Base-by-base conservation (phyloP, 2,888 invertebrate genomes). In the Amblyjoppa fuscipennis region DNA sequence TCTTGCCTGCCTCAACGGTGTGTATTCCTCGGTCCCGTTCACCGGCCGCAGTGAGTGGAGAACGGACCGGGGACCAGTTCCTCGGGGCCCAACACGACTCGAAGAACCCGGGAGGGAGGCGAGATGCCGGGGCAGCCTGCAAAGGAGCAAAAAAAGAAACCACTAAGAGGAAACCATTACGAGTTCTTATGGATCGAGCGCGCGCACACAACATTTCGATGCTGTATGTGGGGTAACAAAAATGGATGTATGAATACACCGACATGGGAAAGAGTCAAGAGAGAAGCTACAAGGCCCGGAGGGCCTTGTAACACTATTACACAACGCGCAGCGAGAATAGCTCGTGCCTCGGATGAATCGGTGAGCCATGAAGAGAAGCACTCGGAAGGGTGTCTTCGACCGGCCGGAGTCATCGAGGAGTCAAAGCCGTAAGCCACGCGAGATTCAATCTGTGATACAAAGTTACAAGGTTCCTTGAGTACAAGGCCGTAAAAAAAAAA, bases 21-120 rank as follows among this genome's bases (percentile, higher is more conserved):
- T 75, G 68, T 59, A 66, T 66, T 76, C 71, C 77, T 82, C 68
- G 77, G 68, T 77, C 68, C 77, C 77, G 77, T 77, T 77, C 56
- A 28, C 20, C 77, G 9, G 11, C 66, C n/a, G 64, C 75, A 31
- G 49, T 11, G 64, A 31, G 49, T 11, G 64, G 61, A 9, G 74
- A 74, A 31, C 49, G 61, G 49, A 75, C 45, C 31, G n/a, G 9
- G 64, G 82, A 82, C 82, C 76, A 69, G 68, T 79, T 73, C 41
- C 64, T 56, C 56, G 56, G 25, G 53, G 20, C 11, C 51, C 25
- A 6, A 20, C 59, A 34, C 51, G 74, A 61, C 59, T 38, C 45
- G 41, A 74, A 59, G 69, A 70, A 70, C 66, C 20, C 38, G 13
- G 69, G 51, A 49, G 25, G 34, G 56, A 61, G 20, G 49, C 31